Conservation (phyloP, 2,113 vertebrate species). For the Coturnix japonica region DNA sequence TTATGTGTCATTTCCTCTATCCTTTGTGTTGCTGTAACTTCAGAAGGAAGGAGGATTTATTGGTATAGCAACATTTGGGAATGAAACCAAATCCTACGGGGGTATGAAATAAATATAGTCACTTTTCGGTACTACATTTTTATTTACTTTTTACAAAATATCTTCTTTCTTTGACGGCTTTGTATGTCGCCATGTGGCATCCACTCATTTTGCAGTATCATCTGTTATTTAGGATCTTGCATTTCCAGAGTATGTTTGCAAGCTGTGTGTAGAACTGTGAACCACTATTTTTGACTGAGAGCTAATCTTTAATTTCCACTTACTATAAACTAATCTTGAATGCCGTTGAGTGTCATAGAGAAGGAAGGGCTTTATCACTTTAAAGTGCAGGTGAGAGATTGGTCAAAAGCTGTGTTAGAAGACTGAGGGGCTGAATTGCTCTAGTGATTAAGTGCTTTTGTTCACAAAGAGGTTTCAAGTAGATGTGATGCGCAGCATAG, state of each 20-base stretch:
- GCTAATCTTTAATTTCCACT: slow-evolving; percentile 3
- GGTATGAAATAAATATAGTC: slow-evolving; percentile 55
- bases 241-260: slow-evolving; percentile 63
- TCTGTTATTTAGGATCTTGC: slow-evolving; percentile 66
- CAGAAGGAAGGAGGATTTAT: slow-evolving; percentile 57
- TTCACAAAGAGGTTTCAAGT: fast-evolving
- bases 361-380: not conserved
- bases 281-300: slow-evolving; percentile 29
- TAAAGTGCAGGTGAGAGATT: not conserved
- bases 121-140: slow-evolving; percentile 49
- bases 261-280: slow-evolving; percentile 55
- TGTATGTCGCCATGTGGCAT: slow-evolving; percentile 58
- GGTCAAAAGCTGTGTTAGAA: not conserved
- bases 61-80: slow-evolving; percentile 57
- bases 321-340: not conserved
- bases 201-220: slow-evolving; percentile 50
- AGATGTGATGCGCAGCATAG: too few species aligned
- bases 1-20: slow-evolving; percentile 63
- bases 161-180: slow-evolving; percentile 45
- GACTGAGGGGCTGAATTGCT: not conserved
- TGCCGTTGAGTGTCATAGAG: not conserved
- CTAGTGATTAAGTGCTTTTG: not conserved
- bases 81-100: slow-evolving; percentile 45
- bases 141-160: slow-evolving; percentile 46
- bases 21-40: slow-evolving; percentile 38